These are phyloP conservation scores for Cremastinae sp. DNA, from an alignment of 2,888 invertebrate genomes.

Conservation along the genomic window DNA sequence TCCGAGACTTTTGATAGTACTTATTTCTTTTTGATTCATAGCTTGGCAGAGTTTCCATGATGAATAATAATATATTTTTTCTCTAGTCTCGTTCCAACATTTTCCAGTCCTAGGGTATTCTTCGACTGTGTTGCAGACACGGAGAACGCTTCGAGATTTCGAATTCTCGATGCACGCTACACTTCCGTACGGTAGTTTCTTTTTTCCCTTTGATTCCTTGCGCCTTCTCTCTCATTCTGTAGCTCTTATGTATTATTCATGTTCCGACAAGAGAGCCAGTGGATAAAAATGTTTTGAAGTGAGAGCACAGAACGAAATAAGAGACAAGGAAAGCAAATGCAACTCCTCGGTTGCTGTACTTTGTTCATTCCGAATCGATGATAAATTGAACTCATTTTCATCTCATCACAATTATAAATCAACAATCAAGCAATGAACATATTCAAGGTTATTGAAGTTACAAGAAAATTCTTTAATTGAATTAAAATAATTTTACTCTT, in stretches of 20 bases:
- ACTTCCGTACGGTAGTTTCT: slow-evolving; percentile 25
- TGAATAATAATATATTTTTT: slow-evolving; percentile 15
- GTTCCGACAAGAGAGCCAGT: slow-evolving; percentile 48
- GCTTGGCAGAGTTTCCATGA: neutral
- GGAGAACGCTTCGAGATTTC: slow-evolving; percentile 60
- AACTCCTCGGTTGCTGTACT: slow-evolving; percentile 20
- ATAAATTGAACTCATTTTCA: no score
- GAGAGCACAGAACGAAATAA: slow-evolving; percentile 13
- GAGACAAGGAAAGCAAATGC: neutral
- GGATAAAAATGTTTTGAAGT: slow-evolving; percentile 57
- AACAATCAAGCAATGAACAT: no score
- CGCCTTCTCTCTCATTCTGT: slow-evolving; percentile 44
- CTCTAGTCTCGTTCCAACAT: neutral
- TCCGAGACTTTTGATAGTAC: neutral
- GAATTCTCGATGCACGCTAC: slow-evolving; percentile 69
- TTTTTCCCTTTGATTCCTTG: slow-evolving; percentile 34
- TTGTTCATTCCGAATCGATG: neutral
- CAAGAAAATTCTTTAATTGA: no score
- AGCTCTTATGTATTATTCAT: slow-evolving; percentile 65
- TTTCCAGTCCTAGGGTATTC: slow-evolving; percentile 15
- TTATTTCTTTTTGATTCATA: neutral
- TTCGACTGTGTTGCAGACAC: slow-evolving; percentile 7
- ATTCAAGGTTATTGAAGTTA: no score
- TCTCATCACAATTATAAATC: no score
- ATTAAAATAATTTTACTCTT: no score